phyloP scores from a whole-genome alignment of 2,888 invertebrate species.

The Idaea biselata region DNA sequence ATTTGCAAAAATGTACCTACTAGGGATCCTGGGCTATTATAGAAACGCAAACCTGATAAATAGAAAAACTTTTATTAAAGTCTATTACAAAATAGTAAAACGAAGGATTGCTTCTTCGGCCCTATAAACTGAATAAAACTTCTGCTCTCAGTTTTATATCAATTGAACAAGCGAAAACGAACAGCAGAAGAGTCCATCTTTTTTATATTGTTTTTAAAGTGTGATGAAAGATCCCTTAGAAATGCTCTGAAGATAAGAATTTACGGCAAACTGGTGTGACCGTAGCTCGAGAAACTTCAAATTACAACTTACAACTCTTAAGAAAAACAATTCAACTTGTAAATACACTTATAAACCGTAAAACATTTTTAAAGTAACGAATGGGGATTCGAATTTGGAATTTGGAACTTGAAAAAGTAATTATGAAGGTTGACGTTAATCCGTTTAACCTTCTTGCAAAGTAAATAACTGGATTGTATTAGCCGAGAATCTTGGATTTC shows the following conservation, averaged over 20 bases:
- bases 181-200: background rate
- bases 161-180: background rate
- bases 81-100: background rate
- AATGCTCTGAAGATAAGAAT: slow-evolving; percentile 2
- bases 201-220: background rate
- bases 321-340: slow-evolving; percentile 54
- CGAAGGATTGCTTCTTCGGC: background rate
- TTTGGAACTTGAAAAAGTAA: slow-evolving; percentile 49
- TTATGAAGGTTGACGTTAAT: slow-evolving; percentile 45
- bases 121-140: background rate
- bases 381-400: slow-evolving; percentile 32
- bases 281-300: slow-evolving; percentile 46
- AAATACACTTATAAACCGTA: slow-evolving; percentile 44
- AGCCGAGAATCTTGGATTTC: slow-evolving; percentile 10
- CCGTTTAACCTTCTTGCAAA: slow-evolving; percentile 37
- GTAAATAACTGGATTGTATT: slow-evolving; percentile 26
- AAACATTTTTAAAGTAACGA: slow-evolving; percentile 45
- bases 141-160: background rate
- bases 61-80: background rate
- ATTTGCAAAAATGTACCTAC: too few relatives aligned
- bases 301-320: slow-evolving; percentile 47
- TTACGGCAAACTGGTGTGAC: slow-evolving; percentile 13
- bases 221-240: slow-evolving; percentile 4
- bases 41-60: background rate
- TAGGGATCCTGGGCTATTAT: too few relatives aligned